A percentile compares a stretch with the other conserved stretches of the same genome.
Conservation (phyloP, 92 coral and sea anemone species). For the Porites divaricata region DNA sequence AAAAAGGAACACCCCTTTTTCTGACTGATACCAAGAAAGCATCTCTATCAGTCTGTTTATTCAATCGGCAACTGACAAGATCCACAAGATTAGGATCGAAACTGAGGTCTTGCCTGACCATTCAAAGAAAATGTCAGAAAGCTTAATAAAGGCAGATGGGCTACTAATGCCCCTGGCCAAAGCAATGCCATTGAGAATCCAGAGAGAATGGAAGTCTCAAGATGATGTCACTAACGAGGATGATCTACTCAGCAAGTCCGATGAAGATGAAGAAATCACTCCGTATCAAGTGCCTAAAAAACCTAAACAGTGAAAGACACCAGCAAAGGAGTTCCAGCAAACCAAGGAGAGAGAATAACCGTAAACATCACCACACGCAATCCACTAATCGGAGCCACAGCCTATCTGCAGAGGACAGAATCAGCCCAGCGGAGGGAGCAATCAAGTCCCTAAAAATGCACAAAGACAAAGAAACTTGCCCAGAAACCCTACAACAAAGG, state of each 20-base stretch:
- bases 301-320: too few species aligned
- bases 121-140: neutral
- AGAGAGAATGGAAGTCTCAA: neutral
- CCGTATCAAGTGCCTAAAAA: too few species aligned
- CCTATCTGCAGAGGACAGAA: too few species aligned
- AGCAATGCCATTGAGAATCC: neutral
- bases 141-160: neutral
- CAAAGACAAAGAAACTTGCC: slow-evolving; percentile 7
- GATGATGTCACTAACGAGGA: neutral
- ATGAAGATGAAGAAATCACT: neutral
- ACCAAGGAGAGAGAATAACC: too few species aligned
- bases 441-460: neutral
- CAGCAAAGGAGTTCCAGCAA: too few species aligned
- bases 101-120: slow-evolving; percentile 1
- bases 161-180: slow-evolving; percentile 2
- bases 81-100: too few species aligned
- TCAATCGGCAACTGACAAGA: too few species aligned
- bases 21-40: neutral
- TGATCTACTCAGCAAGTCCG: neutral
- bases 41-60: neutral
- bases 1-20: neutral
- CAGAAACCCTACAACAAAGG: slow-evolving; percentile 9
- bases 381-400: too few species aligned
- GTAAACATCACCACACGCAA: too few species aligned
- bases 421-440: neutral